Conservation (phyloP, 35 echinoderm and acorn worm species). For the Ophiothrix spiculata region DNA sequence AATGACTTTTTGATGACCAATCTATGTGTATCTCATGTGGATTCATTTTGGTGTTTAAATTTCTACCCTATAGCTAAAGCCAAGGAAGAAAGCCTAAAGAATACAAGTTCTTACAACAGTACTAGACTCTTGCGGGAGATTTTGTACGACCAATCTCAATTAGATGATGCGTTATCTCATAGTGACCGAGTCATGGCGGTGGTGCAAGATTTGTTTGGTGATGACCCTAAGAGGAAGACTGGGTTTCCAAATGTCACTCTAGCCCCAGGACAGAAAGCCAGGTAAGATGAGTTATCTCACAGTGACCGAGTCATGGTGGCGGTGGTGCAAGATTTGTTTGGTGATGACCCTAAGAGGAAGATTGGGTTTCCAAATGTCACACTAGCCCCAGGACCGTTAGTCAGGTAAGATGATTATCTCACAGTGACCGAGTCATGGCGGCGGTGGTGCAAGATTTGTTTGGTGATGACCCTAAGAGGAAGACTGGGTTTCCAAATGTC, state of each 20-base stretch:
- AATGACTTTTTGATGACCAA: not conserved
- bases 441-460: too few relatives aligned
- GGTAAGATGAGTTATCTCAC: too few relatives aligned
- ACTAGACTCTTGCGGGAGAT: constrained; percentile 70
- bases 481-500: too few relatives aligned
- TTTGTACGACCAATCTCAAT: constrained; percentile 69
- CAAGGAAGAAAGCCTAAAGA: constrained; percentile 10
- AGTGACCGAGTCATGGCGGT: constrained; percentile 78
- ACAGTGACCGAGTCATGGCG: too few relatives aligned
- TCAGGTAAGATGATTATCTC: too few relatives aligned
- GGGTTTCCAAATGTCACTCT: constrained; percentile 34
- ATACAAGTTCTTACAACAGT: constrained; percentile 18
- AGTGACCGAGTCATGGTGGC: too few relatives aligned
- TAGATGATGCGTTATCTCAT: constrained; percentile 67
- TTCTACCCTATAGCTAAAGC: constrained; percentile 16
- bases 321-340: too few relatives aligned
- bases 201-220: constrained; percentile 78
- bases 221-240: constrained; percentile 57
- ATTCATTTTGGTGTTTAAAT: not conserved
- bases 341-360: too few relatives aligned
- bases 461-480: too few relatives aligned
- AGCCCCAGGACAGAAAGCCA: not conserved
- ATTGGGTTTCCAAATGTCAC: too few relatives aligned
- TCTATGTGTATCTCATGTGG: not conserved
- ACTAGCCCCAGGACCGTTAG: too few relatives aligned